Evolutionary conservation across 2,113 vertebrate genomes (phyloP).

Genomic region (Gymnarchus niloticus): DNA sequence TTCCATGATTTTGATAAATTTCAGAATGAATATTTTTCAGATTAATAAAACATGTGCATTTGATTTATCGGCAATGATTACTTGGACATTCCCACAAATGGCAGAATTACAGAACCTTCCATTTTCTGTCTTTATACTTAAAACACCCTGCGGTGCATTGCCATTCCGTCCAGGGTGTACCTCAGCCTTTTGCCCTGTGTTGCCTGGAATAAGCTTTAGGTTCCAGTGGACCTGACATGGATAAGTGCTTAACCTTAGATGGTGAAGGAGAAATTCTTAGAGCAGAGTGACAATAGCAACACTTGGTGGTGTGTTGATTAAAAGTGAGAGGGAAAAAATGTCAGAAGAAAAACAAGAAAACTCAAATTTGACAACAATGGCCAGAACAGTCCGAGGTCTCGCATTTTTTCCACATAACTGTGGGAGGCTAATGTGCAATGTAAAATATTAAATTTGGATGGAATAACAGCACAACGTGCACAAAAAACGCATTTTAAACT

Average conservation of each 20-base stretch:
- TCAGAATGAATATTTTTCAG: not conserved
- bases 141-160: too few relatives aligned
- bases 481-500: too few relatives aligned
- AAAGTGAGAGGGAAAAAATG: not conserved
- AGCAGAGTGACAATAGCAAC: not conserved
- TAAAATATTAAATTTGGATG: too few relatives aligned
- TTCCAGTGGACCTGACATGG: too few relatives aligned
- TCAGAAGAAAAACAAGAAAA: not conserved
- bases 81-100: not conserved
- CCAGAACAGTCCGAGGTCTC: not conserved
- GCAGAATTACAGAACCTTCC: not conserved
- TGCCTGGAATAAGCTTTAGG: too few relatives aligned
- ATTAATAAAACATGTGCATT: not conserved
- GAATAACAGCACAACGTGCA: too few relatives aligned
- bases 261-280: too few relatives aligned
- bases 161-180: too few relatives aligned
- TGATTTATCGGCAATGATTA: not conserved
- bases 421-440: too few relatives aligned
- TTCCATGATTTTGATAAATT: not conserved
- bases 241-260: too few relatives aligned
- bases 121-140: not conserved
- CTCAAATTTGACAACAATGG: not conserved
- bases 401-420: too few relatives aligned
- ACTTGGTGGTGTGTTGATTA: not conserved
- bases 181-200: too few relatives aligned